Evolutionary conservation across 2,888 invertebrate species (phyloP).

Genomic region (Nezara viridula): DNA sequence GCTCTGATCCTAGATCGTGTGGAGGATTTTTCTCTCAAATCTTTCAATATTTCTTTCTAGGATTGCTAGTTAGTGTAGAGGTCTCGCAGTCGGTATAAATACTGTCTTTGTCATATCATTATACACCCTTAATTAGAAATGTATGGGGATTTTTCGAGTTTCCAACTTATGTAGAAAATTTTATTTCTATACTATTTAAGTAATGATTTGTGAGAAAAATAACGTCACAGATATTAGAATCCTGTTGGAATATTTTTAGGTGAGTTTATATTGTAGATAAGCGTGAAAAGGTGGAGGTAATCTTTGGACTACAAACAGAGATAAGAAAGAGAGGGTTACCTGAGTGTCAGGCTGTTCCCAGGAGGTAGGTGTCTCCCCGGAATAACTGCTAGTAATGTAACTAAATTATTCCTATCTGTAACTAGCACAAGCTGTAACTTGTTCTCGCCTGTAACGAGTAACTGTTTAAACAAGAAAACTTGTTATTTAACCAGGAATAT

Average conservation of each 20-base stretch:
- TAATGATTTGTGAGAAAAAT: no score
- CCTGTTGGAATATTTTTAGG: not conserved
- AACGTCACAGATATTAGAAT: not conserved
- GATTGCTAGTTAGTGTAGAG: no score
- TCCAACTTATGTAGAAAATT: no score
- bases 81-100: no score
- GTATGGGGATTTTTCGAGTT: no score
- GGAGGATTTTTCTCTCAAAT: no score
- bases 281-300: conserved; percentile 16
- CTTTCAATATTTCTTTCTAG: no score
- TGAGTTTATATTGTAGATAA: not conserved
- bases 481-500: no score
- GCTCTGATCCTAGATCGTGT: no score
- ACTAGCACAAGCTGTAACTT: not conserved
- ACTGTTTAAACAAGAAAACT: not conserved
- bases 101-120: no score
- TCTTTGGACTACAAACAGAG: conserved; percentile 36
- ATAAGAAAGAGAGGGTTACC: conserved; percentile 8
- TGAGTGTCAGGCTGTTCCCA: not conserved
- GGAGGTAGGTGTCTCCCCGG: not conserved
- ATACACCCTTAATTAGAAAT: no score
- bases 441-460: not conserved
- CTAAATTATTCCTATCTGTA: not conserved
- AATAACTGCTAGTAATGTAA: not conserved
- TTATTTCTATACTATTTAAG: no score